Evolutionary conservation across 2,113 vertebrate genomes (phyloP), one percentile per base, ranked within the genome.

Genomic region (Pelvicachromis taeniatus): DNA sequence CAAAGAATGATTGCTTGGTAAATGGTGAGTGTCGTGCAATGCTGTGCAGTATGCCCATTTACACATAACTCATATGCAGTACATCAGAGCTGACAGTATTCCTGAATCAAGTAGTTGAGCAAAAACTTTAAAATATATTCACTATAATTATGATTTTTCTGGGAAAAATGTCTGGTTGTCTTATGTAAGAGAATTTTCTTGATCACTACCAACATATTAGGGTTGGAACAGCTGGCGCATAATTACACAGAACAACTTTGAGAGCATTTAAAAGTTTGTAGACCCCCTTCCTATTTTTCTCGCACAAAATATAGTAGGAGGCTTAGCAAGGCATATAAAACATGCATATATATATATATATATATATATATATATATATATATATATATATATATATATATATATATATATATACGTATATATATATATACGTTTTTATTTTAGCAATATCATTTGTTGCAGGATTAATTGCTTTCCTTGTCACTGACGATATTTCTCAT

Each of bases 1-100:
- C 56, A 87, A 86, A 85, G 79, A 90, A 70, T 21, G 70, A 91
- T 80, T 63, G 83, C 77, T 84, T 70, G 81, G 53, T 40, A 81
- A 89, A 83, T 40, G 73, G 77, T 17, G 55, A 81, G 65, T 19
- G 82, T 14, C 5, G 4, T 75, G 38, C 45, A 80, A 52, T 31
- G 82, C 14, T 23, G n/a, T 78, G n/a, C 16, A 35, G 19, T 68
- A 21, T 52, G 48, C 2, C 45, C 29, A 75, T 50, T 31, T 52
- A 75, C 23, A 75, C 45, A 50, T 33, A 75, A 75, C 70, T 52
- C 38, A 85, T 9, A 42, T 58, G 35, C 23, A 29, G n/a, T 19
- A 48, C 33, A 17, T 5, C 16, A 52, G 5, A 52, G 70, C 23
- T 75, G 17, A 52, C 10, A 52, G 70, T 33, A 52, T 33, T 19